These are phyloP conservation scores for Numenius arquata DNA, from an alignment of 2,113 vertebrate species.

Conservation along the genomic window DNA sequence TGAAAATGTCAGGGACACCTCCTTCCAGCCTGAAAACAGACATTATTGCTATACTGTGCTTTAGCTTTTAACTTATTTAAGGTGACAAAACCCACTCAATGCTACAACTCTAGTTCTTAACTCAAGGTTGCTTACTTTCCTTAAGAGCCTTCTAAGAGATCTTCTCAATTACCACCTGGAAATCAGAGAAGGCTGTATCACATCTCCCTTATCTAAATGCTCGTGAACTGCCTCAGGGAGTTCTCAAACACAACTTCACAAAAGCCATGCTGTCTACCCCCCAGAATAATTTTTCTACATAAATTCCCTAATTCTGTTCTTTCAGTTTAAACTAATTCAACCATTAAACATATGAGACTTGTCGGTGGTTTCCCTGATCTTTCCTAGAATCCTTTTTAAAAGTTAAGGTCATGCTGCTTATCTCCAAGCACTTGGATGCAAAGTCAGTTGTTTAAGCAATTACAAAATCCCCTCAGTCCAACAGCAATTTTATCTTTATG, in stretches of 20 bases:
- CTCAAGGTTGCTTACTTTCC: neutral
- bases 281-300: neutral
- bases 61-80: neutral
- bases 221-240: neutral
- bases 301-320: neutral
- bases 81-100: neutral
- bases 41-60: accelerated
- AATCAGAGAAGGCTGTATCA: neutral
- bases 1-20: neutral
- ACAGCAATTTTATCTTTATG: neutral
- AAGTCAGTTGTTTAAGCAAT: neutral
- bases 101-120: neutral
- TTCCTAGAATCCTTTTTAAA: neutral
- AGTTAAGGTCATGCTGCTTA: neutral
- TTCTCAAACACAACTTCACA: neutral
- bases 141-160: neutral
- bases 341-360: neutral
- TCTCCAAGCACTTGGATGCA: neutral
- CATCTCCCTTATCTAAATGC: neutral
- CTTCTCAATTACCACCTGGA: neutral
- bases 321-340: neutral
- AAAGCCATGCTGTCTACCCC: neutral
- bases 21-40: neutral
- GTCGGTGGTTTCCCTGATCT: neutral
- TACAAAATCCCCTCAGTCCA: neutral